Percentiles rank a stretch among this genome's conserved stretches.
These are phyloP conservation scores for Gallirallus australis DNA, from an alignment of 2,797 vertebrate genomes.

Conservation along the genomic window DNA sequence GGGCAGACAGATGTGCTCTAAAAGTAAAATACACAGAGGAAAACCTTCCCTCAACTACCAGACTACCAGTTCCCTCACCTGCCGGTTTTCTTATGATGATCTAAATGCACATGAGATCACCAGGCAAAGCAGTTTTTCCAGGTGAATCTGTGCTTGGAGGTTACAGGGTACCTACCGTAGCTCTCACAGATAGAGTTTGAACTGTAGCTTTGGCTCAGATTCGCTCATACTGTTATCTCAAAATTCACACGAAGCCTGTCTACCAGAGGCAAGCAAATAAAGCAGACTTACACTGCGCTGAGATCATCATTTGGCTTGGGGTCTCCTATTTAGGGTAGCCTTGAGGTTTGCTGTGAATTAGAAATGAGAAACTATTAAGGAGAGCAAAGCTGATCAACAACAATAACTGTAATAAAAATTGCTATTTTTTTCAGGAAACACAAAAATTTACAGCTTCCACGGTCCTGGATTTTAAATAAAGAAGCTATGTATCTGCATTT, in stretches of 20 bases:
- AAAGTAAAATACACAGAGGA: not conserved
- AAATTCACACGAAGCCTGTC: not conserved
- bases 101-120: not conserved
- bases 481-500: not conserved
- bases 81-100: not conserved
- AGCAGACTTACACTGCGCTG: not conserved
- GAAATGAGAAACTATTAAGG: not conserved
- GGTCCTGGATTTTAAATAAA: not conserved
- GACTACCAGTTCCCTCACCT: too few relatives aligned
- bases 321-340: not conserved
- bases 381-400: not conserved
- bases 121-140: constrained; percentile 7
- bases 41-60: not conserved
- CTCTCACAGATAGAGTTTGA: not conserved
- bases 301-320: not conserved
- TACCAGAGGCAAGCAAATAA: not conserved
- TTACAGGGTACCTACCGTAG: not conserved
- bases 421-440: not conserved
- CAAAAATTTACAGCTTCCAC: not conserved
- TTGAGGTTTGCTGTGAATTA: not conserved
- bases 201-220: not conserved
- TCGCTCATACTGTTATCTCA: not conserved
- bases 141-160: not conserved
- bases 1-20: not conserved
- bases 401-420: not conserved